Conservation (phyloP, 1,140 invertebrate genomes). For the Rhyacophila brunnea region DNA sequence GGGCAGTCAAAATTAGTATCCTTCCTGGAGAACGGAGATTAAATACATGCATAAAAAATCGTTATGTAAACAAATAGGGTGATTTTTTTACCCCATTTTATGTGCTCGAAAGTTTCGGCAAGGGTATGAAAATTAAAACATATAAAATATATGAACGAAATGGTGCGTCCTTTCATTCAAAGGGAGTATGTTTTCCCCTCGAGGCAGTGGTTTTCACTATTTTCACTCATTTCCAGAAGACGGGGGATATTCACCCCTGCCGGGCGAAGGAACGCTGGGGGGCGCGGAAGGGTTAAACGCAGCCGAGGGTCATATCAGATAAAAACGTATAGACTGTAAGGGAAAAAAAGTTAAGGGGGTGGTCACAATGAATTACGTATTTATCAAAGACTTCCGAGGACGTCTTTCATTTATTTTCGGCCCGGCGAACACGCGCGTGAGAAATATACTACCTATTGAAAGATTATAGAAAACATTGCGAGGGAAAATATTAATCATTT, state of each 20-base stretch:
- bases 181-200: neutral
- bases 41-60: constrained; percentile 24
- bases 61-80: constrained; percentile 28
- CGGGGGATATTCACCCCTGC: constrained; percentile 1
- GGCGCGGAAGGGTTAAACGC: constrained; percentile 29
- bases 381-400: constrained; percentile 11
- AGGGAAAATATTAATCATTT: too few species aligned
- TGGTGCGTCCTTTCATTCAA: neutral
- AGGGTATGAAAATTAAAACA: constrained; percentile 28
- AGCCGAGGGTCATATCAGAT: constrained; percentile 31
- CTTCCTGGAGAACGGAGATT: constrained; percentile 29
- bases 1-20: constrained; percentile 31
- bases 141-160: constrained; percentile 26
- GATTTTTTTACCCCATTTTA: constrained; percentile 12
- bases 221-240: constrained; percentile 30
- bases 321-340: constrained; percentile 23
- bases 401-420: too few species aligned
- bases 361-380: constrained; percentile 27
- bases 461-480: too few species aligned
- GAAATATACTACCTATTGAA: too few species aligned
- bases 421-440: too few species aligned
- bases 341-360: constrained; percentile 19
- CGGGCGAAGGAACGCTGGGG: constrained; percentile 6
- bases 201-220: constrained; percentile 29
- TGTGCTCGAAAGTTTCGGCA: constrained; percentile 14